Conservation (phyloP, 2,113 vertebrate genomes). For the Chionomys nivalis region DNA sequence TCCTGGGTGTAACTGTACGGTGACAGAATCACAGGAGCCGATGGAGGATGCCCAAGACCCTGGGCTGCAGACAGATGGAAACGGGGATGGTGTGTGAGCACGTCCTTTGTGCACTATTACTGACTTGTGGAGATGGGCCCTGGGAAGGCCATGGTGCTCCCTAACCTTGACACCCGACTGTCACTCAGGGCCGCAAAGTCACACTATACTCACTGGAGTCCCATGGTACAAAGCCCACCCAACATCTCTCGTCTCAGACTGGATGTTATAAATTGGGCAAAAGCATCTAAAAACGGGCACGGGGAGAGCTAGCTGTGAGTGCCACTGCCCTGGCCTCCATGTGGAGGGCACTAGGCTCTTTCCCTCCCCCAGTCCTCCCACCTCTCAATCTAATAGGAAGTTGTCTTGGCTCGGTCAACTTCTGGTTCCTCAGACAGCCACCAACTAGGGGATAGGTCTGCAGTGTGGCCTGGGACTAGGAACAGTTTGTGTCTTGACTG, state of each 20-base stretch:
- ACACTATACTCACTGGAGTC: not conserved
- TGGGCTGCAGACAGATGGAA: not conserved
- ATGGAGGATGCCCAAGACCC: not conserved
- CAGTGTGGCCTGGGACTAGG: not conserved
- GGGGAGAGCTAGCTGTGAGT: not conserved
- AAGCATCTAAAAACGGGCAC: accelerated
- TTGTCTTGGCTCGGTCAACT: not conserved
- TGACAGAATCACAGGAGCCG: not conserved
- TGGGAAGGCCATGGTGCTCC: not conserved
- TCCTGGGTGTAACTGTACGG: not conserved
- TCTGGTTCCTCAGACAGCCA: conserved; percentile 24
- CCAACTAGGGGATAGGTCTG: conserved; percentile 55
- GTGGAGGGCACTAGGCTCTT: not conserved
- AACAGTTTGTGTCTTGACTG: not conserved
- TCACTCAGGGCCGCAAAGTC: not conserved
- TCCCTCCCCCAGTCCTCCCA: not conserved
- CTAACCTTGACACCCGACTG: too few species aligned
- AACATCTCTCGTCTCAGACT: accelerated
- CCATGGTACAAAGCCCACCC: accelerated
- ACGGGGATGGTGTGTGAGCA: not conserved
- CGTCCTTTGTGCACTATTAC: not conserved
- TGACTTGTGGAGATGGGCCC: not conserved
- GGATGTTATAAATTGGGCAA: not conserved
- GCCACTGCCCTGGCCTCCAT: not conserved
- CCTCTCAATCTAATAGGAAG: not conserved